Base-by-base conservation (phyloP, 2,888 invertebrate genomes). In the Brenthis hecate region DNA sequence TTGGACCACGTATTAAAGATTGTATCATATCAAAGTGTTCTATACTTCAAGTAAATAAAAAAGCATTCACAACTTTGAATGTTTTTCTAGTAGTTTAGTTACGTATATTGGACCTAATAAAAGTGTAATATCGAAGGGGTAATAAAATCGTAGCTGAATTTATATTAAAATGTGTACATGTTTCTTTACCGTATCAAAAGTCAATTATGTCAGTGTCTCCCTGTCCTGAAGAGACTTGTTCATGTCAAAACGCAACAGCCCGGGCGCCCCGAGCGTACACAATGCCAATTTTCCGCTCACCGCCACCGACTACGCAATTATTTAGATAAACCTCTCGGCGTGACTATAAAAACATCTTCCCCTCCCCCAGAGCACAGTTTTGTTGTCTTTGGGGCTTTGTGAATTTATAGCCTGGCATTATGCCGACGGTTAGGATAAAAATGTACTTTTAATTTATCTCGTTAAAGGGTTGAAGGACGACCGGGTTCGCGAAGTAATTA, bases 391-490 rank as follows among this genome's bases (percentile, higher is more conserved):
- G 86, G 92, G 91, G 92, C 89, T 91, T 89, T 87, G 86, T 81
- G 81, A 91, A 92, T 92, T 92, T 92, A 92, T 92, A 81, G 89
- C 88, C 80, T 77, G 76, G 81, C 88, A 89, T 92, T 92, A 92
- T 81, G 81, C 85, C 84, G 84, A 84, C 86, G 89, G 91, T 92
- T 91, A 86, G 87, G 87, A 92, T 78, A 92, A 92, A 92, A 92
- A 92, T 91, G 89, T 91, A 91, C 92, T 92, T 92, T 92, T 92
- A 92, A 92, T 92, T 92, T 92, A 91, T 92, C 92, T 92, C 91
- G 91, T 92, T 92, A 92, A 92, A 92, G 92, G 92, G 92, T 92
- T 92, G 91, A 92, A 87, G 89, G 88, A 91, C 91, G 89, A 83
- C 82, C 82, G 85, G 91, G 89, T 88, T 87, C 87, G 89, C 89